phyloP scores from a whole-genome alignment of 1,140 invertebrate species.

The Holotrichia oblita region DNA sequence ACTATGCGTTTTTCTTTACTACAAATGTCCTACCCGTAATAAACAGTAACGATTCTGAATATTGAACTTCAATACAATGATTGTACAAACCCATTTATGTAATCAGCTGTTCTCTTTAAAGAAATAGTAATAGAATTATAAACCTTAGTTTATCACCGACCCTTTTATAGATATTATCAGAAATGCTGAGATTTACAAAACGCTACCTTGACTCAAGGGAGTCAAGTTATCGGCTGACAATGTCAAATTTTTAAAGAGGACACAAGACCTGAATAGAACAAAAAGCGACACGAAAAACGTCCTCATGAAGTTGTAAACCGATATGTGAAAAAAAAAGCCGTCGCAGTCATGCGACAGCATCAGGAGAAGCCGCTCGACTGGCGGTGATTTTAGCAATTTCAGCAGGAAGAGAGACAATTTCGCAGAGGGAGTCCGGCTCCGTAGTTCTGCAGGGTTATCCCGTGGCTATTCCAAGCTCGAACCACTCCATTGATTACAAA shows the following conservation, averaged over 20 bases:
- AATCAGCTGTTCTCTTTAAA: neutral
- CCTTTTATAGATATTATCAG: neutral
- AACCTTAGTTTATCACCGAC: neutral
- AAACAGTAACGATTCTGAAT: too few relatives aligned
- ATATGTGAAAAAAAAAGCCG: neutral
- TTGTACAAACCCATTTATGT: too few relatives aligned
- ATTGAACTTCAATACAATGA: too few relatives aligned
- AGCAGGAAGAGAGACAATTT: slow-evolving; percentile 17
- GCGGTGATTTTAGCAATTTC: neutral
- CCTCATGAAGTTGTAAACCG: slow-evolving; percentile 15
- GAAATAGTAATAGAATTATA: neutral
- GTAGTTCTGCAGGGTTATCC: too few relatives aligned
- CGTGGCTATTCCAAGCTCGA: neutral
- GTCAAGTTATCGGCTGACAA: slow-evolving; percentile 19
- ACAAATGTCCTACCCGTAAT: too few relatives aligned
- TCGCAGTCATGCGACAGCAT: neutral
- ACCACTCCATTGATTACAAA: neutral
- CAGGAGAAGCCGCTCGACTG: neutral
- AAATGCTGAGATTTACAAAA: neutral
- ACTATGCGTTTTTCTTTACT: too few relatives aligned
- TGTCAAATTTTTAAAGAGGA: slow-evolving; percentile 20
- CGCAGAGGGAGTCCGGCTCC: neutral
- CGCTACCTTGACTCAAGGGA: neutral
- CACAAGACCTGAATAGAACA: neutral
- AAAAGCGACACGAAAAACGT: slow-evolving; percentile 1